Percentiles rank a stretch among this genome's conserved stretches.
These are phyloP conservation scores for Piaya cayana DNA, from an alignment of 2,113 vertebrate species.

Conservation along the genomic window DNA sequence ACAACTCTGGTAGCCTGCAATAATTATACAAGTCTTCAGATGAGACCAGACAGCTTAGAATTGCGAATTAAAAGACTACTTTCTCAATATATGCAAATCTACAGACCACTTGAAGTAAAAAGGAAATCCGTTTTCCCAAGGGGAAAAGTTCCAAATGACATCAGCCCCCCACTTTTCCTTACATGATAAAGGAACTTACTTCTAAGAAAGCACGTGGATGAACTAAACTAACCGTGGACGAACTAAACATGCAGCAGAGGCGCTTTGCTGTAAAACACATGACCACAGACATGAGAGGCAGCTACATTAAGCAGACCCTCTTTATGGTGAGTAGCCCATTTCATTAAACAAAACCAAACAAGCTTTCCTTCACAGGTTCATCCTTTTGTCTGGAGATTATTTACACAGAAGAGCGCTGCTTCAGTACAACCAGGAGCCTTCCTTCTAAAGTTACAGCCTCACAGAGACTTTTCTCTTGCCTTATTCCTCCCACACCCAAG, in stretches of 20 bases:
- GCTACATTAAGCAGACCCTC: neutral
- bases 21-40: neutral
- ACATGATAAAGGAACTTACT: accelerated
- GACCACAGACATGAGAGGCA: neutral
- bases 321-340: neutral
- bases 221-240: no score
- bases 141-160: neutral
- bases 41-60: neutral
- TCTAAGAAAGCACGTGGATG: neutral
- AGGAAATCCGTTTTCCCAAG: neutral
- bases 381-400: neutral
- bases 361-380: neutral
- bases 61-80: neutral
- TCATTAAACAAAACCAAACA: neutral
- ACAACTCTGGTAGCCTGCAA: neutral
- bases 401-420: neutral
- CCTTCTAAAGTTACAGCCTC: neutral
- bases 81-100: neutral
- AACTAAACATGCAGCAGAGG: neutral
- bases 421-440: neutral
- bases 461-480: neutral
- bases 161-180: neutral
- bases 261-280: neutral
- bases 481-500: neutral
- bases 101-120: neutral